phyloP scores from a whole-genome alignment of 2,888 invertebrate species.

The Terebella lapidaria region DNA sequence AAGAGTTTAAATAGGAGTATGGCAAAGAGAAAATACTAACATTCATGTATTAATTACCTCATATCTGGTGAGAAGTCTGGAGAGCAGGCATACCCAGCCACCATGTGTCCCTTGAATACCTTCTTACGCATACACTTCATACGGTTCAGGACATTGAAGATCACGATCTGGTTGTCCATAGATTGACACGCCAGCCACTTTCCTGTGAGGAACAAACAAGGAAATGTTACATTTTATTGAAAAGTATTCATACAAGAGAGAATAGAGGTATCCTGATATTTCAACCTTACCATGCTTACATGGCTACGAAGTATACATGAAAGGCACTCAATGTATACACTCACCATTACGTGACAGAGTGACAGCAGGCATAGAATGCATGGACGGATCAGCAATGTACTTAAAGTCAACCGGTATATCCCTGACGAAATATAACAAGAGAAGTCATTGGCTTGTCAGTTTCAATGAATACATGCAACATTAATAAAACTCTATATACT shows the following conservation, averaged over 20 bases:
- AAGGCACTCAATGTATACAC: no score
- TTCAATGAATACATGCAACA: not conserved
- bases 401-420: slow-evolving; percentile 88
- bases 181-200: slow-evolving; percentile 99
- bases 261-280: no score
- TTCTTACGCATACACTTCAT: slow-evolving; percentile 98
- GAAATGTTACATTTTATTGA: no score
- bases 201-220: slow-evolving; percentile 54
- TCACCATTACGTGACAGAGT: slow-evolving; percentile 83
- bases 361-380: slow-evolving; percentile 98
- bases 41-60: no score
- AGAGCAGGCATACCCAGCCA: slow-evolving; percentile 93
- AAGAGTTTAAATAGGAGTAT: not conserved
- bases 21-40: no score
- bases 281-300: no score
- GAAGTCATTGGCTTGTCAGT: not conserved
- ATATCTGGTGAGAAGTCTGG: slow-evolving; percentile 98
- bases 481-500: not conserved
- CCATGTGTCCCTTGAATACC: slow-evolving; percentile 97
- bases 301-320: no score
- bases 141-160: slow-evolving; percentile 93
- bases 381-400: slow-evolving; percentile 97
- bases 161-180: slow-evolving; percentile 97
- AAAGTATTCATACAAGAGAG: no score
- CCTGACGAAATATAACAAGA: slow-evolving; percentile 35